Percentiles rank a stretch among this genome's conserved stretches.
phyloP scores from a whole-genome alignment of 64 coral and sea anemone species.

The Actinia tenebrosa region DNA sequence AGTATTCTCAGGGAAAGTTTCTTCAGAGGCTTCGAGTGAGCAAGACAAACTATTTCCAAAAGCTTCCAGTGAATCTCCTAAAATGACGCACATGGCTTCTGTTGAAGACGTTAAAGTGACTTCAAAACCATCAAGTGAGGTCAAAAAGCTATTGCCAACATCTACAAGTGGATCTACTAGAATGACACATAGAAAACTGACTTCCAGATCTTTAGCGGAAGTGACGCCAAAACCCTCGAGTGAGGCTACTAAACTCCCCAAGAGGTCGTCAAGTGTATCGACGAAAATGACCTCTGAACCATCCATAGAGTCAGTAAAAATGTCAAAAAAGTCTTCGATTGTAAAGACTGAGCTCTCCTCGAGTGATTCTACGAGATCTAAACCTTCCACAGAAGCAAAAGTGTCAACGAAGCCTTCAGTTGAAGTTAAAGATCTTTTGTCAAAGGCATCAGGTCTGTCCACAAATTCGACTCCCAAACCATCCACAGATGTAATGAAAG shows the following conservation, averaged over 20 bases:
- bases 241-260: background rate
- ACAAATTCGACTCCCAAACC: background rate
- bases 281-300: slow-evolving; percentile 7
- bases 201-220: background rate
- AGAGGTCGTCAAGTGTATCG: background rate
- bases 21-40: background rate
- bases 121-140: background rate
- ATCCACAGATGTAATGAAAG: background rate
- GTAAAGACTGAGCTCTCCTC: background rate
- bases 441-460: background rate
- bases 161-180: background rate
- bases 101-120: background rate
- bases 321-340: background rate
- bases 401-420: background rate
- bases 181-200: background rate
- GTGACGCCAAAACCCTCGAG: slow-evolving; percentile 21
- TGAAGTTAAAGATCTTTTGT: background rate
- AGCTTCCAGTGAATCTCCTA: slow-evolving; percentile 10
- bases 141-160: background rate
- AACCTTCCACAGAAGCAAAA: slow-evolving; percentile 12
- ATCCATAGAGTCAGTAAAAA: slow-evolving; percentile 5
- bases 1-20: too few species aligned
- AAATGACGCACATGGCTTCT: slow-evolving; percentile 23
- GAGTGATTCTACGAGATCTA: background rate
- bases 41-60: background rate